These are phyloP conservation scores for Stictonetta naevosa DNA, from an alignment of 2,113 vertebrate species.

Conservation along the genomic window DNA sequence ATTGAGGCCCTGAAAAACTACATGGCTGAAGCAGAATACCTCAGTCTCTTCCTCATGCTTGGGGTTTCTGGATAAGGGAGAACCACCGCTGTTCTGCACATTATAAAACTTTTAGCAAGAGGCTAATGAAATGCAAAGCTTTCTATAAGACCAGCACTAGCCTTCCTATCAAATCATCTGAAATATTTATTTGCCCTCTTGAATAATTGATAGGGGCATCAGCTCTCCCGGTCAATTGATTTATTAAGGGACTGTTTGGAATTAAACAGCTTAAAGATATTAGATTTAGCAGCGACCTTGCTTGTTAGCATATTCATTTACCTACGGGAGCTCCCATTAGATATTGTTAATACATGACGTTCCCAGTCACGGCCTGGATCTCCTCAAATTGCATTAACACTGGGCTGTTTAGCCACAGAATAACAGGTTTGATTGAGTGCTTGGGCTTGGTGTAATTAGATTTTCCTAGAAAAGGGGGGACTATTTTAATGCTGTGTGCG, in stretches of 20 bases:
- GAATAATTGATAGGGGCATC: slow-evolving; percentile 93
- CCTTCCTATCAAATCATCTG: slow-evolving; percentile 88
- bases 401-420: slow-evolving; percentile 89
- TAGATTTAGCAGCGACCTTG: slow-evolving; percentile 90
- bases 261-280: slow-evolving; percentile 94
- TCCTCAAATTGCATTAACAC: slow-evolving; percentile 89
- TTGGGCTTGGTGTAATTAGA: slow-evolving; percentile 89
- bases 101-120: slow-evolving; percentile 88
- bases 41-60: slow-evolving; percentile 33
- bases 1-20: slow-evolving; percentile 33
- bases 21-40: slow-evolving; percentile 6
- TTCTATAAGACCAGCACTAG: slow-evolving; percentile 80
- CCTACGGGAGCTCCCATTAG: slow-evolving; percentile 90
- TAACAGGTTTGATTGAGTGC: slow-evolving; percentile 91
- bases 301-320: slow-evolving; percentile 94
- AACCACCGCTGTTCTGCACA: slow-evolving; percentile 73
- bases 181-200: slow-evolving; percentile 90
- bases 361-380: slow-evolving; percentile 85
- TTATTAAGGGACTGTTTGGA: slow-evolving; percentile 92
- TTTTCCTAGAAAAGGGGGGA: slow-evolving; percentile 84
- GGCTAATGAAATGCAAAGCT: slow-evolving; percentile 88
- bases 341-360: slow-evolving; percentile 91
- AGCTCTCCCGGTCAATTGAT: slow-evolving; percentile 90
- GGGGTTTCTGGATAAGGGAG: slow-evolving; percentile 50
- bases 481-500: slow-evolving; percentile 81